Evolutionary conservation across 2,888 invertebrate genomes (phyloP).

Genomic region (Agonopterix subpropinquella): DNA sequence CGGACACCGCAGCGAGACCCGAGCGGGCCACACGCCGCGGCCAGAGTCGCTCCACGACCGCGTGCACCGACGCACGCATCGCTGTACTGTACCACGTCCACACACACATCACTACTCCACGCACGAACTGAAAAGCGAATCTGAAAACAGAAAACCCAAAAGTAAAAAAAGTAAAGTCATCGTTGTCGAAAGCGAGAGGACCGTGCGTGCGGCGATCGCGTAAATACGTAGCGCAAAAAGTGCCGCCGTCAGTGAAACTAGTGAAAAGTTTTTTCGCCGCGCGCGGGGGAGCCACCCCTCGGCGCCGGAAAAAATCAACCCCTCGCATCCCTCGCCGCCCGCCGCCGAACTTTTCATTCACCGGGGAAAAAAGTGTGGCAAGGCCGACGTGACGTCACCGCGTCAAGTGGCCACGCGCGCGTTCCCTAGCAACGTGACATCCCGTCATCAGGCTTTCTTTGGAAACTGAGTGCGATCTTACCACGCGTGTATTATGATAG

Average conservation of each 20-base stretch:
- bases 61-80: conserved; percentile 48
- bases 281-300: conserved; percentile 67
- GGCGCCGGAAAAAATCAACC: conserved; percentile 63
- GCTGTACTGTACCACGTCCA: conserved; percentile 26
- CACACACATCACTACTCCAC: conserved; percentile 27
- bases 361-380: conserved; percentile 76
- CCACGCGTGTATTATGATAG: conserved; percentile 26
- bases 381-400: conserved; percentile 74
- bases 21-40: conserved; percentile 32
- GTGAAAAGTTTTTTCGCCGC: conserved; percentile 71
- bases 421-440: conserved; percentile 69
- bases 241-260: conserved; percentile 73
- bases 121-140: conserved; percentile 26
- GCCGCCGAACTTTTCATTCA: conserved; percentile 79
- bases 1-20: conserved; percentile 56
- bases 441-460: conserved; percentile 20
- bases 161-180: conserved; percentile 26
- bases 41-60: conserved; percentile 45
- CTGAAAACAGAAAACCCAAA: conserved; percentile 25
- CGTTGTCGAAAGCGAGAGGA: conserved; percentile 46
- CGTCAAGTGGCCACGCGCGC: conserved; percentile 68
- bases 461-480: conserved; percentile 14
- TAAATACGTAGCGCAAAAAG: conserved; percentile 71
- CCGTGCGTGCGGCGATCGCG: conserved; percentile 57
- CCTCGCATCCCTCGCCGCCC: conserved; percentile 68